Conservation (phyloP, 2,797 vertebrate species). For the Gambusia yucatana region DNA sequence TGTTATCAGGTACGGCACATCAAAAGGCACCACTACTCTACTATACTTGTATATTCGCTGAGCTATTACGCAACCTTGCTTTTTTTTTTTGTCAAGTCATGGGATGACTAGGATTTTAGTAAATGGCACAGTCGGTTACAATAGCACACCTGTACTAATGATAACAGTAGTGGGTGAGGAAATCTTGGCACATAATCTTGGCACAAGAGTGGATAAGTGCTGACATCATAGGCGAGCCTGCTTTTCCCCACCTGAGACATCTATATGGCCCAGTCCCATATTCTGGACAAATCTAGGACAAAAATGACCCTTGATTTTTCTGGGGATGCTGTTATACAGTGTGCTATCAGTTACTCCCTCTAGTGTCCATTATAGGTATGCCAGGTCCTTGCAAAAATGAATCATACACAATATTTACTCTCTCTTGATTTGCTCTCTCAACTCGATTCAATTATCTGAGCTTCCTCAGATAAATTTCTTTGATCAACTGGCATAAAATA, state of each 20-base stretch:
- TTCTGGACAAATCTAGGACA: neutral
- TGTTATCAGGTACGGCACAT: neutral
- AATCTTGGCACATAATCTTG: neutral
- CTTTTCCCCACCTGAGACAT: neutral
- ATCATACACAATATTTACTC: neutral
- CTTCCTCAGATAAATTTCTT: neutral
- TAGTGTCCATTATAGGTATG: neutral
- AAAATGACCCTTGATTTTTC: neutral
- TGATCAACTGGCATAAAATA: neutral
- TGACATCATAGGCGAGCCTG: neutral
- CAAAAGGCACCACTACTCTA: neutral
- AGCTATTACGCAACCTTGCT: neutral
- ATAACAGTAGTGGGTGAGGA: neutral
- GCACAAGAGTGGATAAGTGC: neutral
- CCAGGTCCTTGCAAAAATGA: neutral
- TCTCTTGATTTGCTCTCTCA: neutral
- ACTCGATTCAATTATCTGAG: neutral
- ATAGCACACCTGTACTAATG: neutral
- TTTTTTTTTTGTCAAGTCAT: neutral
- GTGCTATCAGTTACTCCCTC: neutral
- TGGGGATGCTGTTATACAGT: neutral
- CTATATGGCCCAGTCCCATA: neutral
- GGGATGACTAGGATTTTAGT: neutral
- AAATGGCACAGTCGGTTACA: neutral
- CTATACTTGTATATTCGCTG: neutral